Base-by-base conservation (phyloP, 2,113 vertebrate species). In the Lampris incognitus region DNA sequence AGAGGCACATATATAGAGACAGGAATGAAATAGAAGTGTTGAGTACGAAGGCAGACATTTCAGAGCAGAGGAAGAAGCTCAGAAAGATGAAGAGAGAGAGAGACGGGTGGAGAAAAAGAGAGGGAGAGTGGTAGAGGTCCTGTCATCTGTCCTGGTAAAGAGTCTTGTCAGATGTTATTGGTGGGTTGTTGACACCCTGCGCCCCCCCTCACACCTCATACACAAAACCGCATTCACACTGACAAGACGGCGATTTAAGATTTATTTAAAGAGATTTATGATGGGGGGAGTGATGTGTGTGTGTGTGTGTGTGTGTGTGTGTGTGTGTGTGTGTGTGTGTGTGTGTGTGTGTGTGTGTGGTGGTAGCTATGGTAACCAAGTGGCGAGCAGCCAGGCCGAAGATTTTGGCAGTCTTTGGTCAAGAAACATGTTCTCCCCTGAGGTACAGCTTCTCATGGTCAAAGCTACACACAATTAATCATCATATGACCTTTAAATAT, bases 321-420 rank as follows among this genome's bases (percentile, higher is more conserved):
- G 48, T 49, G 48, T 9, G 48, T 49, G 48, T 49, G 48, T 49
- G 52, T 40, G 74, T 40, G 48, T 9, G 48, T 49, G 48, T 49
- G 48, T 49, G 52, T 40, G 74, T 40, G 49, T 75, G 50, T 11
- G 24, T 24, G 24, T 24, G 24, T 24, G 24, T 24, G 24, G 24
- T 24, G 42, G 79, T 87, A 79, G 66, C 72, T 66, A 69, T 74
- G 69, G 87, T 60, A 76, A 89, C 73, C 36, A 1, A 41, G 41
- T 42, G 73, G 68, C 68, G 73, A 69, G 42, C 24, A 0, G 50
- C 50, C 59, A 56, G 40, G 10, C 72, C 1, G 3, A 69, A 49
- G 61, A 38, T 65, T 68, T 11, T 59, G 74, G 59, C 73, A 65
- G 72, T 71, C 62, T 42, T 60, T 4, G 8, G 68, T 52, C 2